Evolutionary conservation across 1,140 invertebrate species (phyloP), one percentile per base, ranked within the genome.

Genomic region (Elymnias hypermnestra): DNA sequence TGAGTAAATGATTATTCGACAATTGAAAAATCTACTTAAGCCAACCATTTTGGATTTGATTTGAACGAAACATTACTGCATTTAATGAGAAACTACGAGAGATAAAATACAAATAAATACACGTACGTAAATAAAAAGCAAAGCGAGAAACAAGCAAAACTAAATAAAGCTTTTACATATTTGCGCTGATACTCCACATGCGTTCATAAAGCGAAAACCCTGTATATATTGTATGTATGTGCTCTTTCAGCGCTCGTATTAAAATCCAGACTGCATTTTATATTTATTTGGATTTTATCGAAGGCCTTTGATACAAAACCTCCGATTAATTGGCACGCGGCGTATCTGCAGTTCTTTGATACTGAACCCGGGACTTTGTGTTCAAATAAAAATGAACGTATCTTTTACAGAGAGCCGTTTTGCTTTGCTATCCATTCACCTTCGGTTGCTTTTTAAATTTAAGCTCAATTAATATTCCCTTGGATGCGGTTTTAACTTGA

Each of bases 291-390:
- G n/a, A 36, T 45, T 45, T 36, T 21, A 49, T 51, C 48, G 48
- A 22, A 13, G 26, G 35, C 41, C 48, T 51, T 44, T 51, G 48
- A 51, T 51, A 51, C 25, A 51, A 50, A 51, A 51, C 40, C 48
- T 36, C 15, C 35, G 41, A 33, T 51, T 51, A 51, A 51, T 51
- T 51, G 40, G 41, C 25, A 36, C 41, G 18, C 41, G 18, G 1
- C 44, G 44, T 39, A 28, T 47, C 44, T 39, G 36, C 44, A 22
- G 36, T 39, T 47, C 36, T 47, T 38, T 47, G 48, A 33, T 43
- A 31, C 48, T 17, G 13, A 8, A 14, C 29, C 29, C 3, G 29
- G 14, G 14, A 33, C 13, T 33, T 33, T 33, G 29, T 33, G 5
- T 33, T 1, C 12, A 14, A 15, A 15, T 33, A 15, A 50, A 47